Evolutionary conservation across 2,113 vertebrate genomes (phyloP).

Genomic region (Tenebrosternarchus preto): DNA sequence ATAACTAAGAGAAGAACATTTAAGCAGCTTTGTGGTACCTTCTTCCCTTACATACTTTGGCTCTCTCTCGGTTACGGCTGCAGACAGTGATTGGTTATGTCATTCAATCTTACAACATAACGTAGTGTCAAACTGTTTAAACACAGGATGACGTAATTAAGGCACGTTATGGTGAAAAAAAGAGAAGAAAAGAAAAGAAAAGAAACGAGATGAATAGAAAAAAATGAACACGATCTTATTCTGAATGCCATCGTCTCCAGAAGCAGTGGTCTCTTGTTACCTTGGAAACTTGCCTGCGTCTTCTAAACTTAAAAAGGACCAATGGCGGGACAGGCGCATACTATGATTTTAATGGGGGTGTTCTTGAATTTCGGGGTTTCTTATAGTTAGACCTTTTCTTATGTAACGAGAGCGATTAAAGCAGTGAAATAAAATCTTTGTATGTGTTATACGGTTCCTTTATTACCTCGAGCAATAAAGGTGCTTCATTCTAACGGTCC

Average conservation of each 20-base stretch:
- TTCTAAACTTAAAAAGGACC: slow-evolving; percentile 55
- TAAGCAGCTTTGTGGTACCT: no score
- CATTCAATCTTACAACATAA: no score
- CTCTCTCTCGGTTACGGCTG: no score
- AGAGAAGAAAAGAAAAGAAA: not conserved
- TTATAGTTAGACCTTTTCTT: not conserved
- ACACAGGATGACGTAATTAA: no score
- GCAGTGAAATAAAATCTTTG: no score
- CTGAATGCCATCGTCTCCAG: not conserved
- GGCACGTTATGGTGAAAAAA: no score
- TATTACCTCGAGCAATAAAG: not conserved
- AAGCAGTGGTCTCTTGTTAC: slow-evolving; percentile 40
- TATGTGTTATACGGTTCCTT: fast-evolving
- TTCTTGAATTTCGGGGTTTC: not conserved
- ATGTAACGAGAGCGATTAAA: not conserved
- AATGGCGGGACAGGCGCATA: slow-evolving; percentile 55
- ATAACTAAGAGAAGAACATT: no score
- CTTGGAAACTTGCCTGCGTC: slow-evolving; percentile 52
- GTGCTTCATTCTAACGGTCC: not conserved
- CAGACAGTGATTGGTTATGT: no score
- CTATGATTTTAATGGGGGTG: slow-evolving; percentile 50
- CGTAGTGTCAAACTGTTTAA: no score
- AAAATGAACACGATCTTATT: not conserved
- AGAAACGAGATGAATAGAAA: no score
- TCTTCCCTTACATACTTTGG: no score